Evolutionary conservation across 2,888 invertebrate species (phyloP), one percentile per base, ranked within the genome.

Genomic region (Caenorhabditis sinica): DNA sequence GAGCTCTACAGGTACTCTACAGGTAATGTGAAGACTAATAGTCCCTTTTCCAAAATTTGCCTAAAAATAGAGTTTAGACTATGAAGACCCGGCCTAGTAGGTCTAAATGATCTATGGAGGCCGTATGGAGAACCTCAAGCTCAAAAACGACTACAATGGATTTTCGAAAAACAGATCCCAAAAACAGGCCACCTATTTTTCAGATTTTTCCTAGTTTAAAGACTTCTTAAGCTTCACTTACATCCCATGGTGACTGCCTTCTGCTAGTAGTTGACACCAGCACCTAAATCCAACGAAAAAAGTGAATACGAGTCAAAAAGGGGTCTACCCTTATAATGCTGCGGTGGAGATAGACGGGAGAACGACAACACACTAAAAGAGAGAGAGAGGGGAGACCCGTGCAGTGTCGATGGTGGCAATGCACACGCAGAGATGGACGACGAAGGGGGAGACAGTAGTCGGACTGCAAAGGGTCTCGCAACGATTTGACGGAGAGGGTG

Each of bases 191-290:
- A 5, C 2, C 9, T 53, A 11, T 23, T 40, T 36, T 40, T 11
- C 11, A 36, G 11, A n/a, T 30, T 11, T 25, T 25, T 53, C 11
- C 53, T 25, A 53, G 25, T 1, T 11, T 53, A 53, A 53, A 20
- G 6, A 1, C 17, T 4, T 15, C 23, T 8, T 8, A 23, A 53
- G 82, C 4, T n/a, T 25, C 82, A 89, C 90, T 91, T 85, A 90
- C 90, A 86, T 88, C 90, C 90, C 90, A 90, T 90, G 66, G 20
- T 88, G 71, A 51, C 43, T 25, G 36, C 58, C 49, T 49, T 45
- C 45, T 45, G 45, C 17, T 17, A 5, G 4, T 17, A 15, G n/a
- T 15, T 4, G n/a, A 15, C n/a, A 45, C 45, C 45, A 45, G 17
- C 17, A 45, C 6, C 25, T 11, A 40, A 11, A 40, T 40, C 13